Percentiles rank a stretch among this genome's conserved stretches.
These are phyloP conservation scores for Passer montanus DNA, from an alignment of 2,113 vertebrate species.

Conservation along the genomic window DNA sequence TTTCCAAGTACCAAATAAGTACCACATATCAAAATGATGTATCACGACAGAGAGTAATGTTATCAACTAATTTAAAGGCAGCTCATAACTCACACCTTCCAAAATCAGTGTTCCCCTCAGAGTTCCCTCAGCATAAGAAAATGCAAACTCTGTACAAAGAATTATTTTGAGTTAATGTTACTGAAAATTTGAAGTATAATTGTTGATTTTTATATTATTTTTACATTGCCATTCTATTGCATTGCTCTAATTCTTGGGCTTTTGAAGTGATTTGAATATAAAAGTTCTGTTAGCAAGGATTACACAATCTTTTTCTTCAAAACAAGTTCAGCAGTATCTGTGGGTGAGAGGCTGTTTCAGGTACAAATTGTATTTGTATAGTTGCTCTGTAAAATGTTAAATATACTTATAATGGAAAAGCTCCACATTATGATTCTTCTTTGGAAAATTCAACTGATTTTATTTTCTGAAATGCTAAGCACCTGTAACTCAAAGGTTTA, in stretches of 20 bases:
- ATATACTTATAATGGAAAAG: not conserved
- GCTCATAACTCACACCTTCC: not conserved
- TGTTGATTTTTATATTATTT: not conserved
- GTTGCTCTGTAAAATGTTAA: not conserved
- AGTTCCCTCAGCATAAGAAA: not conserved
- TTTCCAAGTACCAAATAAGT: not conserved
- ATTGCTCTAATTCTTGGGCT: not conserved
- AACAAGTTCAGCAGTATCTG: not conserved
- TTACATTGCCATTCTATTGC: not conserved
- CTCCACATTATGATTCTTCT: not conserved
- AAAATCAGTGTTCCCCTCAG: not conserved
- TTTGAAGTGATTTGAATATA: not conserved
- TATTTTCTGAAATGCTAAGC: not conserved
- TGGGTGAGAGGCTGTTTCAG: not conserved
- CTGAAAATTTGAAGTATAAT: not conserved
- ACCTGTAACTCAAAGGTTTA: not conserved
- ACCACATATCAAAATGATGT: not conserved
- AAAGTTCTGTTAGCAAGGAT: not conserved
- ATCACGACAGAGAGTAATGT: not conserved
- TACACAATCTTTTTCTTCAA: not conserved
- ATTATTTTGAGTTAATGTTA: not conserved
- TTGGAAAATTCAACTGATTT: not conserved
- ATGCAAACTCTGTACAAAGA: not conserved
- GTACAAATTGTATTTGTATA: not conserved
- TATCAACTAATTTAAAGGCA: not conserved